A percentile compares a stretch with the other conserved stretches of the same genome.
phyloP scores from a whole-genome alignment of 1,140 invertebrate genomes.

The Heterodera schachtii region DNA sequence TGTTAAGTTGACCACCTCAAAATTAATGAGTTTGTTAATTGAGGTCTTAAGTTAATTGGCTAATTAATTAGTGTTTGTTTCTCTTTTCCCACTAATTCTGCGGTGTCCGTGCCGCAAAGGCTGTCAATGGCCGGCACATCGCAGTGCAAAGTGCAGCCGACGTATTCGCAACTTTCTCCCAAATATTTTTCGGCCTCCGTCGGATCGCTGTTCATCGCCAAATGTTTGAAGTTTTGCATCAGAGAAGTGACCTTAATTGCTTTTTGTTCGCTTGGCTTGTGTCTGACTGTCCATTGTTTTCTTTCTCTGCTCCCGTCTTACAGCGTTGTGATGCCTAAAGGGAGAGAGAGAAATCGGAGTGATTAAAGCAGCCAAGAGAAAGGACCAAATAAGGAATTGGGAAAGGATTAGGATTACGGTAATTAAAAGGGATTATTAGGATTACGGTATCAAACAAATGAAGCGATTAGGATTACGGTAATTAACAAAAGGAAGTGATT shows the following conservation, averaged over 20 bases:
- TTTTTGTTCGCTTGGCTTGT: neutral
- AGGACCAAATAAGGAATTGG: too few relatives aligned
- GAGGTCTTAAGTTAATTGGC: too few relatives aligned
- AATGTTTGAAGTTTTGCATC: slow-evolving; percentile 46
- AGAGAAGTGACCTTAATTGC: slow-evolving; percentile 4
- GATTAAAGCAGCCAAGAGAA: too few relatives aligned
- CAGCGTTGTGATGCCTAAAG: slow-evolving; percentile 2
- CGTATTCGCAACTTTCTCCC: slow-evolving; percentile 61
- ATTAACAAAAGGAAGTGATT: neutral
- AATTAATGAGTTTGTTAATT: neutral
- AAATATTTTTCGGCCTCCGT: slow-evolving; percentile 62
- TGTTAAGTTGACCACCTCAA: slow-evolving; percentile 54
- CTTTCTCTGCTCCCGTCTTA: neutral
- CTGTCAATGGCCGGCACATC: slow-evolving; percentile 63
- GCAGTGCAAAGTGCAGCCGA: slow-evolving; percentile 63
- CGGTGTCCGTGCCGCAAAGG: slow-evolving; percentile 59
- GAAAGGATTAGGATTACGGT: too few relatives aligned
- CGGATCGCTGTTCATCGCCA: slow-evolving; percentile 62
- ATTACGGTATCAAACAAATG: too few relatives aligned
- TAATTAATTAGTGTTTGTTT: neutral
- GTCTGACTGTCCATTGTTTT: neutral
- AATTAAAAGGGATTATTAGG: too few relatives aligned
- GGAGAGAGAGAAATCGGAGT: too few relatives aligned
- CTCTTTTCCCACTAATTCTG: slow-evolving; percentile 47
- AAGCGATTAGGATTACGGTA: neutral